Conservation (phyloP, 2,113 vertebrate species). For the Caloenas nicobarica region DNA sequence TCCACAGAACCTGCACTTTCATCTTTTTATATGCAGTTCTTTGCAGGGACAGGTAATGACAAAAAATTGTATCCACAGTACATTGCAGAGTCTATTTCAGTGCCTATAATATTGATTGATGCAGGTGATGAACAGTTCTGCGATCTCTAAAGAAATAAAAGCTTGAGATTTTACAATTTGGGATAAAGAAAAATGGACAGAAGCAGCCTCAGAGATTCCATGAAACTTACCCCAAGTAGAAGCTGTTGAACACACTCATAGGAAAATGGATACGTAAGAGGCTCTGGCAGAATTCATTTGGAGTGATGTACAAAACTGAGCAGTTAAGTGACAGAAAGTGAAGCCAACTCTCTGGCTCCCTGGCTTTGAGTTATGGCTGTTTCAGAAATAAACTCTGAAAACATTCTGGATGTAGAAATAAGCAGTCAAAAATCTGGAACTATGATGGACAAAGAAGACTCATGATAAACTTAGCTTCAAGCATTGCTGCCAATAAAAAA, state of each 20-base stretch:
- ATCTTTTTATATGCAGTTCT: neutral
- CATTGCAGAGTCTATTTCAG: neutral
- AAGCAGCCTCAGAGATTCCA: neutral
- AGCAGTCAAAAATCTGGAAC: neutral
- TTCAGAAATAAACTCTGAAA: constrained; percentile 9
- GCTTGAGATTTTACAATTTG: neutral
- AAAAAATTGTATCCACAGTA: neutral
- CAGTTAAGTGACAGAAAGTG: neutral
- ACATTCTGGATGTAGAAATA: neutral
- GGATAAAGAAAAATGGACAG: constrained; percentile 1
- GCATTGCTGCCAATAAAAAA: neutral
- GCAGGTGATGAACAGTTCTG: neutral
- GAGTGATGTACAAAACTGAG: neutral
- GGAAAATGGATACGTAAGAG: constrained; percentile 20
- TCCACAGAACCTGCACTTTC: neutral
- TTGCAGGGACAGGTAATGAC: neutral
- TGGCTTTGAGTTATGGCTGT: neutral
- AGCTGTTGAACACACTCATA: neutral
- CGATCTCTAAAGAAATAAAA: constrained; percentile 11
- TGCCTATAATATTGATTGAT: neutral
- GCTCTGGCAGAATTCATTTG: neutral
- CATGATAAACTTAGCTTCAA: neutral
- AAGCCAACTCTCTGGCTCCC: neutral
- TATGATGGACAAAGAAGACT: neutral
- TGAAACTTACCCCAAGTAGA: neutral